Base-by-base conservation (phyloP, 2,113 vertebrate genomes). In the Tretioscincus oriximinensis region DNA sequence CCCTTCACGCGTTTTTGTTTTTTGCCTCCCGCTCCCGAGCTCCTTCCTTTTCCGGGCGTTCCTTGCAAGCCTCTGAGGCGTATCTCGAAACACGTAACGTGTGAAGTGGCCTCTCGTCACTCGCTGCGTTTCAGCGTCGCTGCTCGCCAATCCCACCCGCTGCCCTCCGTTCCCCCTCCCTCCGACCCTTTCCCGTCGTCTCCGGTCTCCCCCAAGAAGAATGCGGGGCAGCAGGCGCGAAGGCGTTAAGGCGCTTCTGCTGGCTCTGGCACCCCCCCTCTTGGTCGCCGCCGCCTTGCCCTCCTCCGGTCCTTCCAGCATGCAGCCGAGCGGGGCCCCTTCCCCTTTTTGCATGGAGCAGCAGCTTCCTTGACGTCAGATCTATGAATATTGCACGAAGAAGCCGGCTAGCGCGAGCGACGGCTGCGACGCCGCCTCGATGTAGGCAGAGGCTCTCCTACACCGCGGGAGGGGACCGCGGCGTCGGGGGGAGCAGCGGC, bases 321-420 rank as follows among this genome's bases (percentile, higher is more conserved):
- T 66, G 86, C 87, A 87, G 81, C 67, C 78, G 73, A 54, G 12
- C 54, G 80, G 82, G 83, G 63, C 68, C 80, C 87, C 28, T 63
- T 80, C 75, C 51, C 64, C 54, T 24, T 47, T 66, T 61, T 83
- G 51, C 20, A 72, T 82, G 79, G 64, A 77, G 79, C 58, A 77
- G 89, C 82, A 11, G 83, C 49, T 63, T 72, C 83, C 89, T 88
- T 94, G 94, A 95, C 94, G 94, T 95, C 94, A 93, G 81, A 79
- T 86, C 88, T 88, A 88, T 87, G 85, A 84, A 82, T 89, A 70
- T 84, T 81, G 84, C 61, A 41, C 0, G 77, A 80, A 85, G 85
- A 75, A 78, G 7, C 41, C 85, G 84, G 75, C 60, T 47, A 0
- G 71, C 75, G 41, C 73, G 74, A 70, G 88, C 84, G 73, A 86